Evolutionary conservation across 2,113 vertebrate species (phyloP).

Genomic region (Phyllostomus discolor): DNA sequence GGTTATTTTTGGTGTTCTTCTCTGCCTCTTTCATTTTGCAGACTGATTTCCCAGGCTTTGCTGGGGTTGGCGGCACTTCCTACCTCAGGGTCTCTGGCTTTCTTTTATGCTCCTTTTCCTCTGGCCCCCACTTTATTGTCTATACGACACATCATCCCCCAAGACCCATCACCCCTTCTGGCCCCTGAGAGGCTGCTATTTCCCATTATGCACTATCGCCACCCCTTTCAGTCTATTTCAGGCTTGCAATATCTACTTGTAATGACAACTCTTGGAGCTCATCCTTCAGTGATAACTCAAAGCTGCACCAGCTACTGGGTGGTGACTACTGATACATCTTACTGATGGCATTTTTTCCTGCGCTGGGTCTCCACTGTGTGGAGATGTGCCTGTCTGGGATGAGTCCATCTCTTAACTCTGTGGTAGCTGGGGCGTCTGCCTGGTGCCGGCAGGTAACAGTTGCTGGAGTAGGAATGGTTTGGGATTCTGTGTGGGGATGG

Average conservation of each 20-base stretch:
- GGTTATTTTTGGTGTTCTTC: slow-evolving; percentile 68
- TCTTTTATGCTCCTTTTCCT: not conserved
- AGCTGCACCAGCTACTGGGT: not conserved
- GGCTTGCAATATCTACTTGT: not conserved
- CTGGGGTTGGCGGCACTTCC: slow-evolving; percentile 43
- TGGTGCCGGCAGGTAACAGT: not conserved
- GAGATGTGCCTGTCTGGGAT: not conserved
- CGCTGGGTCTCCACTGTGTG: not conserved
- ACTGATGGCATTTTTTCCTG: slow-evolving; percentile 38
- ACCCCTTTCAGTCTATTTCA: not conserved
- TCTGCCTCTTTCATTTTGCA: slow-evolving; percentile 62
- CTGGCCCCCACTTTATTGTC: not conserved
- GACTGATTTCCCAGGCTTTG: slow-evolving; percentile 61
- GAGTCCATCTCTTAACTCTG: slow-evolving; percentile 13
- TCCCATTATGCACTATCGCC: not conserved
- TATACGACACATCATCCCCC: not conserved
- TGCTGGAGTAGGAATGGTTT: not conserved
- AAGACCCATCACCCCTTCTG: not conserved
- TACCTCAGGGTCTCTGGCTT: slow-evolving; percentile 26
- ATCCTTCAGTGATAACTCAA: slow-evolving; percentile 34
- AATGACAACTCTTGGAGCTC: not conserved
- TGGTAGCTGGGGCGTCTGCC: not conserved
- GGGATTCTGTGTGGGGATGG: not conserved
- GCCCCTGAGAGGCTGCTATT: not conserved
- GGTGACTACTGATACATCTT: slow-evolving; percentile 15